Evolutionary conservation across 1,140 invertebrate species (phyloP), one percentile per base, ranked within the genome.

Genomic region (Caenorhabditis briggsae): DNA sequence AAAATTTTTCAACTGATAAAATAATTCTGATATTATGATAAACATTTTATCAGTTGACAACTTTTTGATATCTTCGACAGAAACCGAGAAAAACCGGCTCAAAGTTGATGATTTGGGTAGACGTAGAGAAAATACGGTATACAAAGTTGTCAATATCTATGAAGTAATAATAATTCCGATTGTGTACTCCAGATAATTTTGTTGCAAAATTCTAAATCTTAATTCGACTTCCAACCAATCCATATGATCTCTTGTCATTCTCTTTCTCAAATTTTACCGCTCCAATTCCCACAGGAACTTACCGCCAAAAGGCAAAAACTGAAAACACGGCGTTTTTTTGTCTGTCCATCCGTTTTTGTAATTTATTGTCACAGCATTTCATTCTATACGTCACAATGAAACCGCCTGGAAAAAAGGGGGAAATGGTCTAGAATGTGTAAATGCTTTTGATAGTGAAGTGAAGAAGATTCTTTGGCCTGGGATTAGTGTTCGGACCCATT

Each of bases 401-500:
- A 46, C 43, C 33, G 46, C 43, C 70, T 78, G 70, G 20, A 78
- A 78, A 14, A 78, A 78, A 78, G 14, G 23, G 23, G 11, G 25
- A 11, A 9, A 33, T 20, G 23, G 43, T 20, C 46, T 50, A 11
- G n/a, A 78, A 78, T 53, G 23, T 25, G 59, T 50, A 78, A 78
- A 50, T 20, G 70, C 23, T 78, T 78, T 78, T 50, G 59, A 64
- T 64, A 33, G 33, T 43, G 64, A 50, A n/a, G 5, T 11, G 41
- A 70, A 70, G 64, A 8, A 50, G 46, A 50, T 53, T 78, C 70
- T 78, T 78, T 78, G 70, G 43, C 18, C 70, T 12, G 70, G 50
- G 70, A 78, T 78, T 78, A 78, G 70, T 78, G 70, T 78, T 78
- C 70, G 70, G 70, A 78, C 70, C 70, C 46, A 78, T 78, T 78